Percentiles rank a stretch among this genome's conserved stretches.
phyloP scores from a whole-genome alignment of 2,113 vertebrate genomes.

The Sinocyclocheilus anshuiensis region DNA sequence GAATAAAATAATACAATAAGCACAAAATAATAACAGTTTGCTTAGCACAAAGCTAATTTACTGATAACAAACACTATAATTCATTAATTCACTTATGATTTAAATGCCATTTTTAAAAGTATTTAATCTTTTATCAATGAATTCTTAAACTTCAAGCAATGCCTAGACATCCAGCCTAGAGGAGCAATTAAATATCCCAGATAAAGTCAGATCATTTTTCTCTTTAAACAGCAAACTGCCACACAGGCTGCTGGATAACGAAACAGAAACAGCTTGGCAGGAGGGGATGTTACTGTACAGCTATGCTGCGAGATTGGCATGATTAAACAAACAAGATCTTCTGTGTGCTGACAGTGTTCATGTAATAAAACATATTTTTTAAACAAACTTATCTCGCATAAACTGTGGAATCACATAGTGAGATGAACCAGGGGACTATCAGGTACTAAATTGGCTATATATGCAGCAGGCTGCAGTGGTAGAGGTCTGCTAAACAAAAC shows the following conservation, averaged over 20 bases:
- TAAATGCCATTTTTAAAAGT: background rate
- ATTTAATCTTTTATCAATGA: constrained; percentile 22
- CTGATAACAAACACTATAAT: background rate
- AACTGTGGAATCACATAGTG: background rate
- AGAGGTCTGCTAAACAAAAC: background rate
- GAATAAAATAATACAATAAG: background rate
- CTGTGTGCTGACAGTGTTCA: constrained; percentile 39
- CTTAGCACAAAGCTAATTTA: background rate
- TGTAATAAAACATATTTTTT: constrained; percentile 20
- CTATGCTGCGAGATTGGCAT: constrained; percentile 57
- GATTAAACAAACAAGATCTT: constrained; percentile 56
- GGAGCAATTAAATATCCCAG: constrained; percentile 51
- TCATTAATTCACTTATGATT: background rate
- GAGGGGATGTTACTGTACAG: background rate
- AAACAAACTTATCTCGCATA: constrained; percentile 11
- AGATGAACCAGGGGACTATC: constrained; percentile 34
- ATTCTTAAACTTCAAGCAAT: constrained; percentile 30
- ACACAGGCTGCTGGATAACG: constrained; percentile 40
- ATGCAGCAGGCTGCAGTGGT: background rate
- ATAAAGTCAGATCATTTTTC: constrained; percentile 50
- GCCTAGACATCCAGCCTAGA: constrained; percentile 21
- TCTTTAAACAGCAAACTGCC: constrained; percentile 43
- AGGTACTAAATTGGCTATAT: background rate
- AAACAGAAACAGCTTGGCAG: constrained; percentile 36
- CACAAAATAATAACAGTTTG: background rate